These are phyloP conservation scores for Actias luna DNA, from an alignment of 2,888 invertebrate species.

Conservation along the genomic window DNA sequence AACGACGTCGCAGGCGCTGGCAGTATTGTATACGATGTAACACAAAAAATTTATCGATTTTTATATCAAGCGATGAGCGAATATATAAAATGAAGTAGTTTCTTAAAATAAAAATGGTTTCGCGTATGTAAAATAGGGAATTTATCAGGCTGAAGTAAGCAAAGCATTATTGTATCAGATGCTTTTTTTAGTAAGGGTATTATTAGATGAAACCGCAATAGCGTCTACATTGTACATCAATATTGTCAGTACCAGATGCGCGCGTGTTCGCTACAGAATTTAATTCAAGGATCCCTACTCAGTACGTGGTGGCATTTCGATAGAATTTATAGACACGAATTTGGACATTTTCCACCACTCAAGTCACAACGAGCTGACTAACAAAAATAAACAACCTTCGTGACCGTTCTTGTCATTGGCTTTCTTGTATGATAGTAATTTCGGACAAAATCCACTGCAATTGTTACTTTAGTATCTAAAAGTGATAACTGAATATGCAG, in stretches of 20 bases:
- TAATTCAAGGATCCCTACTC: neutral
- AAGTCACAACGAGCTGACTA: neutral
- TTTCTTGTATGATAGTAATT: neutral
- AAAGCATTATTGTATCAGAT: constrained; percentile 9
- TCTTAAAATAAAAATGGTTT: constrained; percentile 8
- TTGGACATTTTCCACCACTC: neutral
- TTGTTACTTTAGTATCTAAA: neutral
- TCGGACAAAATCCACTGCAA: neutral
- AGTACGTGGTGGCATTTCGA: too few species aligned
- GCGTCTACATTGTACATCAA: neutral
- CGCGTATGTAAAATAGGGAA: constrained; percentile 1
- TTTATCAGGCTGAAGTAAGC: neutral
- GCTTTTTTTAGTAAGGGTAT: constrained; percentile 10
- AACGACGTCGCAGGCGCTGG: neutral
- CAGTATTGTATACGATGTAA: neutral
- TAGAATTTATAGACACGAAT: too few species aligned
- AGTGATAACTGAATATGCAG: neutral
- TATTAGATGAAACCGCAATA: constrained; percentile 8
- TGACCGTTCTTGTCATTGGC: neutral
- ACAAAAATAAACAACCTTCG: too few species aligned
- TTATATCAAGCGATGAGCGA: neutral
- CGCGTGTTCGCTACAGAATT: neutral
- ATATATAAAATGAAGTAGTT: constrained; percentile 4
- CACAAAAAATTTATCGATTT: neutral
- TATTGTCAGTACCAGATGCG: neutral